Base-by-base conservation (phyloP, 2,797 vertebrate genomes). In the Smutsia temminckii region DNA sequence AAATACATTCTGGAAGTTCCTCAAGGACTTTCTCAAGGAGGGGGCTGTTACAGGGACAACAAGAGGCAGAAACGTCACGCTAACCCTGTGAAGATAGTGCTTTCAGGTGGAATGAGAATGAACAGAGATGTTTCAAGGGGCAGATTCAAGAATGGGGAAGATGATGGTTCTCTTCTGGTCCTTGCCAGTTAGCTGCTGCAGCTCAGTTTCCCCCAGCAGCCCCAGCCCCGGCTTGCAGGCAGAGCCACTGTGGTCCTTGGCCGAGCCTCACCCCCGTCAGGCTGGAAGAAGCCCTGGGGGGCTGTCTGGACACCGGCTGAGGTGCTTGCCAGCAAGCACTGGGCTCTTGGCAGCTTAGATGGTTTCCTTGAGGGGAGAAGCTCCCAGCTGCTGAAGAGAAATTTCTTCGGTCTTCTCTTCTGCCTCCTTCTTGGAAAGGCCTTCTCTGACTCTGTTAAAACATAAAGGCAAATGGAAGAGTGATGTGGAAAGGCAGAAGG, bases 311-410 rank as follows among this genome's bases (percentile, higher is more conserved):
- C 51, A 34, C 3, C 1, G 0, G 49, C 53, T 14, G 34, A 68
- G 46, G 46, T 3, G 3, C 61, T 8, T 8, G 29, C 59, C 21
- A 29, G 37, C 55, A 12, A 5, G 51, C 2, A 6, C 57, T 16
- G 20, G 85, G 89, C 4, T 53, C n/a, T 5, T 6, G 57, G 57
- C 32, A 66, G 34, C 72, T 94, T 53, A 97, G 87, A 97, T 88
- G 63, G 97, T 96, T 78, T 97, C 96, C 49, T 20, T 95, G 83
- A 98, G 96, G 32, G 90, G 66, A 63, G 95, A 97, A 12, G 71
- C 27, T 17, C 95, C 94, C 55, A 91, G 72, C 74, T 68, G 94
- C 94, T 93, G 96, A 20, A 98, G 97, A 37, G 94, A 69, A 37
- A 96, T 77, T 40, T 97, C 97, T 87, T 98, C 97, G 5, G 27